These are phyloP conservation scores for Chirona hameri DNA, from an alignment of 2,888 invertebrate species.

Conservation along the genomic window DNA sequence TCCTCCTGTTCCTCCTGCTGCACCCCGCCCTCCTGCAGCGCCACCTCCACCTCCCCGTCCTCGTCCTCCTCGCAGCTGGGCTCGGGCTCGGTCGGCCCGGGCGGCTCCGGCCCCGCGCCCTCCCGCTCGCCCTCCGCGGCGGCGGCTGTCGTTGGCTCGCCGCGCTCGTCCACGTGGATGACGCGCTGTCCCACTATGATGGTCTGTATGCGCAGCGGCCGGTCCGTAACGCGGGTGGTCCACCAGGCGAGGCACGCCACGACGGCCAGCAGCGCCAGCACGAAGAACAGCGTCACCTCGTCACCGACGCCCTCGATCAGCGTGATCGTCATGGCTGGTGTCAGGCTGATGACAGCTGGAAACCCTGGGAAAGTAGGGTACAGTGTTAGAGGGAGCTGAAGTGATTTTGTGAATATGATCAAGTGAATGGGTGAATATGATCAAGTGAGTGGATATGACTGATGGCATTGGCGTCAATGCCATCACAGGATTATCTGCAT, in stretches of 20 bases:
- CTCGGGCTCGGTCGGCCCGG: background rate
- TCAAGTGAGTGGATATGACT: too few species aligned
- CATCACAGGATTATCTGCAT: too few species aligned
- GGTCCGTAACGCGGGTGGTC: conserved; percentile 69
- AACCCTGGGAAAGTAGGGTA: too few species aligned
- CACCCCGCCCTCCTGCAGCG: conserved; percentile 41
- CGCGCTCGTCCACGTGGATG: conserved; percentile 13
- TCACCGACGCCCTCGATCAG: conserved; percentile 78
- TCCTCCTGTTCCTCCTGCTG: background rate
- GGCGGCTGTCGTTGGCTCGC: conserved; percentile 39
- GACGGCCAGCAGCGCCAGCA: conserved; percentile 55
- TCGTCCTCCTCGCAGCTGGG: background rate
- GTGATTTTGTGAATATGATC: too few species aligned
- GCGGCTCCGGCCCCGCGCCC: background rate
- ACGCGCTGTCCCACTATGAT: conserved; percentile 27
- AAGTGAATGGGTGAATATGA: too few species aligned
- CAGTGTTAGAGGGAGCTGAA: too few species aligned
- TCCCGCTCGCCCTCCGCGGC: conserved; percentile 38
- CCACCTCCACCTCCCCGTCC: background rate
- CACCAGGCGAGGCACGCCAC: conserved; percentile 65
- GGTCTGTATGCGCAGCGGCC: conserved; percentile 48
- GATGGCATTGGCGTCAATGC: too few species aligned
- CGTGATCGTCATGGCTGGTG: conserved; percentile 53
- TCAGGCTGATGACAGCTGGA: too few species aligned
- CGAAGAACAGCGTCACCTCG: conserved; percentile 72